Evolutionary conservation across 2,797 vertebrate species (phyloP).

Genomic region (Phataginus tetradactyla): DNA sequence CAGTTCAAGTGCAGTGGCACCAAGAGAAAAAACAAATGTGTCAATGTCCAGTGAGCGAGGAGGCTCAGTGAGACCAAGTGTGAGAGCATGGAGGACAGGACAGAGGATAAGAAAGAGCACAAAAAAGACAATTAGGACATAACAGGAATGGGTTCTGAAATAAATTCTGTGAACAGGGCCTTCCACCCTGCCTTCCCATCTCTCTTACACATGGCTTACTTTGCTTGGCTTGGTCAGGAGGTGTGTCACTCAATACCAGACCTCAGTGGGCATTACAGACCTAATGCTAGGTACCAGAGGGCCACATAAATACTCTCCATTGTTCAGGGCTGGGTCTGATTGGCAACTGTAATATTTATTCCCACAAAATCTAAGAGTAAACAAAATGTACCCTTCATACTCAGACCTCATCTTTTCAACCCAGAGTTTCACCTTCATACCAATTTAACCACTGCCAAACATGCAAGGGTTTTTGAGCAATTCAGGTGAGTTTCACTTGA

Average conservation of each 20-base stretch:
- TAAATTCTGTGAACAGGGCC: neutral
- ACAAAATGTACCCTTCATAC: neutral
- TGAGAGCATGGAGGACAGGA: neutral
- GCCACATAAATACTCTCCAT: neutral
- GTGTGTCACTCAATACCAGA: neutral
- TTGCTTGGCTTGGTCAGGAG: neutral
- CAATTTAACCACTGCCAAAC: neutral
- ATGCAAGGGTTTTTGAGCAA: neutral
- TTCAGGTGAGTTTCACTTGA: neutral
- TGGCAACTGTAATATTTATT: neutral
- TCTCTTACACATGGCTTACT: neutral
- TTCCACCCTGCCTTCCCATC: neutral
- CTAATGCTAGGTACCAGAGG: neutral
- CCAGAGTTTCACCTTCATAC: neutral
- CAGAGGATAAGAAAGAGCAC: neutral
- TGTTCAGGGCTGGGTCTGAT: neutral
- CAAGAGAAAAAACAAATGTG: neutral
- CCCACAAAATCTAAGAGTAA: neutral
- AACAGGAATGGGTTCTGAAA: neutral
- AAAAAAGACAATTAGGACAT: neutral
- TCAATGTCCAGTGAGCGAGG: neutral
- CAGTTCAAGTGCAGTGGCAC: neutral
- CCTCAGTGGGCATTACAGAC: neutral
- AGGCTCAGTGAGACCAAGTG: neutral
- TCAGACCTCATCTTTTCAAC: neutral